phyloP scores from a whole-genome alignment of 2,797 vertebrate species.

The Clarias fuscus region DNA sequence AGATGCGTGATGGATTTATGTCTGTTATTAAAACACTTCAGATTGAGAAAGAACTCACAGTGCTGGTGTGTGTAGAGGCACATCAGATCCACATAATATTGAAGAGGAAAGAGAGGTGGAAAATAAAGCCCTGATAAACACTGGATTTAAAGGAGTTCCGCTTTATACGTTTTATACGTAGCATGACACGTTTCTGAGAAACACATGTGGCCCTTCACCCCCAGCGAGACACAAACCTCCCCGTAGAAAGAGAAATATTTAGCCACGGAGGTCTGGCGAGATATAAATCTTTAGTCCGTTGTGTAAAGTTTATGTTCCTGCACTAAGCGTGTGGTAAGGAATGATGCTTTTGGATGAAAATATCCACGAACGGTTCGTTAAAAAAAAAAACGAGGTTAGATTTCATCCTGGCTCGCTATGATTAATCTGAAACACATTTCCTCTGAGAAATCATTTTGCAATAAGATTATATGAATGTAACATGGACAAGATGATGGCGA shows the following conservation, averaged over 20 bases:
- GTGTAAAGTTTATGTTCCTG: slow-evolving; percentile 64
- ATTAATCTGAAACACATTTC: slow-evolving; percentile 6
- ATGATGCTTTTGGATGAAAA: slow-evolving; percentile 44
- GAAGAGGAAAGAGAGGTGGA: background rate
- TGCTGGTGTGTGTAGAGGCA: no score
- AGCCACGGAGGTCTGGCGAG: slow-evolving; percentile 42
- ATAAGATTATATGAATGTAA: background rate
- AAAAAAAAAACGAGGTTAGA: background rate
- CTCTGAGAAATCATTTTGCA: slow-evolving; percentile 6
- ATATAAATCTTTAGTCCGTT: slow-evolving; percentile 46
- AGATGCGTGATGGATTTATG: background rate
- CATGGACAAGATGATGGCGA: background rate
- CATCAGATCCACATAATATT: background rate
- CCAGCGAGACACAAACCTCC: slow-evolving; percentile 54
- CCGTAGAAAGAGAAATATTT: slow-evolving; percentile 59
- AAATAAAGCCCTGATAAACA: background rate
- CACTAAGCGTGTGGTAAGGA: slow-evolving; percentile 60
- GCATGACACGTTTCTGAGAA: slow-evolving; percentile 27
- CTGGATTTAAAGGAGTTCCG: background rate
- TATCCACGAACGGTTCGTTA: background rate
- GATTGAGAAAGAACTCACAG: background rate
- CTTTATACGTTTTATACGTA: background rate
- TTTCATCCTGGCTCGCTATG: background rate
- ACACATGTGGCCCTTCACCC: slow-evolving; percentile 52
- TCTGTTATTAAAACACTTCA: background rate